Base-by-base conservation (phyloP, 1,140 invertebrate species). In the Lordiphosa stackelbergi region DNA sequence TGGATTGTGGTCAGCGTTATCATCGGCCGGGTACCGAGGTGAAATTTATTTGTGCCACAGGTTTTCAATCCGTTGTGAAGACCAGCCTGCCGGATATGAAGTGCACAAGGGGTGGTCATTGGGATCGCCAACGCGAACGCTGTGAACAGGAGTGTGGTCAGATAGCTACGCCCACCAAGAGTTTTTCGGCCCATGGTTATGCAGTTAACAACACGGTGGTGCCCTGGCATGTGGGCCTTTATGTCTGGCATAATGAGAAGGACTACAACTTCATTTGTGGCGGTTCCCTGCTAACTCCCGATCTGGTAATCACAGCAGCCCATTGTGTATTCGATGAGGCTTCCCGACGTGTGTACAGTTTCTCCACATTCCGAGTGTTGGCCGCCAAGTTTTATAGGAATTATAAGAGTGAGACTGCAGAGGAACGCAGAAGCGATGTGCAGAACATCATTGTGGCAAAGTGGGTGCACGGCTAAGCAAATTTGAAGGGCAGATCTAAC, bases 181-280 rank as follows among this genome's bases (percentile, higher is more conserved):
- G 61, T 13, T 84, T 79, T 59, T 66, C 62, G 4, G 56, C 61
- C 13, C 22, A 45, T 12, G 78, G 78, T 0, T 55, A 65, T 9
- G 60, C 66, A 2, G 47, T 71, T 8, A 73, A 79, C 41, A 78
- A 79, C 35, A 70, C 62, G 0, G 45, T 56, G 5, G 88, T 91
- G 40, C 91, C 90, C 0, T 92, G 91, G 91, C 90, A 91, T 38
- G 87, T 89, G 7, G 91, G 89, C 1, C 86, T 92, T 40, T 92
- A 91, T 74, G 56, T 66, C 42, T 6, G 22, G 49, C 37, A 52
- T 51, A 59, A 55, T 45, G 37, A 85, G 41, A 16, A 55, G 65
- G 3, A 85, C 75, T 84, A 71, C 22, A 64, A 58, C 7, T 89
- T 90, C 54, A 88, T 89, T 43, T 91, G 90, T 46, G 90, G 89